Evolutionary conservation across 2,113 vertebrate genomes (phyloP).

Genomic region (Sander vitreus): DNA sequence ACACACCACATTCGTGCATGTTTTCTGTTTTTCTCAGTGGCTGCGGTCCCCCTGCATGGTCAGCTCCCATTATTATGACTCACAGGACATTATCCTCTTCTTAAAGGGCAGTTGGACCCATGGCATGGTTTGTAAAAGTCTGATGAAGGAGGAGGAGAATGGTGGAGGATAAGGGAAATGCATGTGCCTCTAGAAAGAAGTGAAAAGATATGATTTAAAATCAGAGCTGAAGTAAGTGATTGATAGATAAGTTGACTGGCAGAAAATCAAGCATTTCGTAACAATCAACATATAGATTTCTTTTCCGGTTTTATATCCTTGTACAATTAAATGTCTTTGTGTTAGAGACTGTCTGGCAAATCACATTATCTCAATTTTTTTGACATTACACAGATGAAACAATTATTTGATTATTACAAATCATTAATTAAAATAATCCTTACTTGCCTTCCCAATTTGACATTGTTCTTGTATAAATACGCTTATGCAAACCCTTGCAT

Average conservation of each 20-base stretch:
- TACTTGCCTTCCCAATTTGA: background rate
- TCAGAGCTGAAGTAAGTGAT: background rate
- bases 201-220: slow-evolving; percentile 7
- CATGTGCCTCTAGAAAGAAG: background rate
- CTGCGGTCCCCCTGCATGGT: slow-evolving; percentile 27
- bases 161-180: background rate
- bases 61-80: slow-evolving; percentile 40
- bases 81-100: slow-evolving; percentile 37
- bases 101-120: slow-evolving; percentile 38
- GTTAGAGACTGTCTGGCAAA: background rate
- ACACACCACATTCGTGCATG: slow-evolving; percentile 45
- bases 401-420: background rate
- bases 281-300: too few species aligned
- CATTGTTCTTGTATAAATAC: slow-evolving; percentile 3
- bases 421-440: background rate
- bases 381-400: background rate
- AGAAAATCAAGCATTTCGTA: too few species aligned
- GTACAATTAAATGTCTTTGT: background rate
- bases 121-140: slow-evolving; percentile 31
- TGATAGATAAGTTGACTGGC: too few species aligned
- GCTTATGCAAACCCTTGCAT: background rate
- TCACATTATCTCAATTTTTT: background rate
- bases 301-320: too few species aligned
- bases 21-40: slow-evolving; percentile 36
- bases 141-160: slow-evolving; percentile 9